Evolutionary conservation across 2,797 vertebrate genomes (phyloP).

Genomic region (Anomalospiza imberbis): DNA sequence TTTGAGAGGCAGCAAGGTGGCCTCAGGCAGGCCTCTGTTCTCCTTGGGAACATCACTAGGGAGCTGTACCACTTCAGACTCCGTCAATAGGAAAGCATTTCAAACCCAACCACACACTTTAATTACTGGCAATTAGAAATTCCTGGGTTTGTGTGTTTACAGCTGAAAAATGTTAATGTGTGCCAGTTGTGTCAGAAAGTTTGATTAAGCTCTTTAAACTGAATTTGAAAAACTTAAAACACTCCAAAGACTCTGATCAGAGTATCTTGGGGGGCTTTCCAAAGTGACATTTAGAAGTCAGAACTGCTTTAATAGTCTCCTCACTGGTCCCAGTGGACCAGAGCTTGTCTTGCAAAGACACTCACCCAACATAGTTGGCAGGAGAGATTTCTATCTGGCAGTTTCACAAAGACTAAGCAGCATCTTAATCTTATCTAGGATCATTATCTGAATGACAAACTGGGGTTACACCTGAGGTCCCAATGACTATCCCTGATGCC

Average conservation of each 20-base stretch:
- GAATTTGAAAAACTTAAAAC: conserved; percentile 40
- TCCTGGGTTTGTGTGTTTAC: conserved; percentile 51
- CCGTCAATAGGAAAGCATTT: conserved; percentile 47
- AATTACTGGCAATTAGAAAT: conserved; percentile 64
- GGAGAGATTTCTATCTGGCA: neutral
- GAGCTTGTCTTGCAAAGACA: neutral
- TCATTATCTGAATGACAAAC: neutral
- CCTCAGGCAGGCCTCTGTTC: conserved; percentile 35
- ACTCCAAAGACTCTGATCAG: conserved; percentile 3
- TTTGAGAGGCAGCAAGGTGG: conserved; percentile 4
- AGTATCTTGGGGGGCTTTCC: conserved; percentile 22
- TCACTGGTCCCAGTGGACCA: neutral
- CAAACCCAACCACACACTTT: conserved; percentile 39
- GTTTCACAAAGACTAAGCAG: neutral
- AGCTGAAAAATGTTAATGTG: conserved; percentile 67
- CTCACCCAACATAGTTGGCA: neutral
- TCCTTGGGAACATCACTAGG: neutral
- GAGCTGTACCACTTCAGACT: conserved; percentile 52
- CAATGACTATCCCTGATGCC: neutral
- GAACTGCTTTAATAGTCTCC: conserved; percentile 5
- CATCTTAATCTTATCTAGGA: neutral
- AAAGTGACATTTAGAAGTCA: conserved; percentile 7
- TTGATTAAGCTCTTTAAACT: conserved; percentile 57
- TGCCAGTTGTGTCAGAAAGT: conserved; percentile 62
- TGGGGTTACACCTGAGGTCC: neutral